phyloP scores from a whole-genome alignment of 2,888 invertebrate genomes.

The Mantis religiosa region DNA sequence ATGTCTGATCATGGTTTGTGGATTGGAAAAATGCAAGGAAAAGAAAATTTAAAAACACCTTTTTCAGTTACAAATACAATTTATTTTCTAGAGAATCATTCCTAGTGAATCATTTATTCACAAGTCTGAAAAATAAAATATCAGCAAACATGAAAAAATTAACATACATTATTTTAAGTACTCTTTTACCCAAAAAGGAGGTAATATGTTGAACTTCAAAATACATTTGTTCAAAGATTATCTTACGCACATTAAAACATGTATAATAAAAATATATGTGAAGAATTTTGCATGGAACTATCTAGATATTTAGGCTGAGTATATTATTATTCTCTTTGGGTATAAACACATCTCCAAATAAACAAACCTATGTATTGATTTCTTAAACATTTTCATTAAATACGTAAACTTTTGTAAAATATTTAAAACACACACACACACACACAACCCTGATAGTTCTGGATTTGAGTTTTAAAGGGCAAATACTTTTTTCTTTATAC shows the following conservation, averaged over 20 bases:
- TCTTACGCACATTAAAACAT: conserved; percentile 36
- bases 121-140: conserved; percentile 36
- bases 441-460: conserved; percentile 35
- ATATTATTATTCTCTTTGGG: conserved; percentile 34
- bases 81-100: conserved; percentile 35
- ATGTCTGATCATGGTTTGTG: neutral
- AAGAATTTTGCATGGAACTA: conserved; percentile 36
- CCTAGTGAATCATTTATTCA: conserved; percentile 35
- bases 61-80: conserved; percentile 34
- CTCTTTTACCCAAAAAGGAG: conserved; percentile 36
- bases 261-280: conserved; percentile 37
- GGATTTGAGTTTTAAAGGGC: conserved; percentile 31
- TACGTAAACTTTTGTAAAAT: conserved; percentile 31
- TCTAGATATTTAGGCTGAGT: conserved; percentile 34
- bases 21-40: neutral
- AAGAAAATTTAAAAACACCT: neutral
- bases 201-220: conserved; percentile 36
- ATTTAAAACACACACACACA: conserved; percentile 33
- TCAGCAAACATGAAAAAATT: conserved; percentile 35
- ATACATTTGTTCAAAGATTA: conserved; percentile 36
- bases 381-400: conserved; percentile 28
- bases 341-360: conserved; percentile 33
- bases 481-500: conserved; percentile 30
- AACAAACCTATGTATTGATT: conserved; percentile 32
- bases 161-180: conserved; percentile 35